Conservation (phyloP, 64 coral and sea anemone species). For the Montipora capricornis region DNA sequence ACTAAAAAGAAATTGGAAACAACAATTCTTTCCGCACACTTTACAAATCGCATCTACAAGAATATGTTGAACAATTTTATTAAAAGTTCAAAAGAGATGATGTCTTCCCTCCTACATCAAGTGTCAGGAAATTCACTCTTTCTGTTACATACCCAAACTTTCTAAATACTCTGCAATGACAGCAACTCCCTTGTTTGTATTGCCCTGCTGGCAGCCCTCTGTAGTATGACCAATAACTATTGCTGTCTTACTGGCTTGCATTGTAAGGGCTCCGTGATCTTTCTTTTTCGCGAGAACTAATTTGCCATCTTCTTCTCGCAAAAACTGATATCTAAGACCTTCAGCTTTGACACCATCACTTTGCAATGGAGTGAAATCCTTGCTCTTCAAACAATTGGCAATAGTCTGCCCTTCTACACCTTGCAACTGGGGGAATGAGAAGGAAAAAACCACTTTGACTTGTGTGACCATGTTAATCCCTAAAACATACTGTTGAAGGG, state of each 20-base stretch:
- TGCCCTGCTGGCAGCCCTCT: slow-evolving; percentile 53
- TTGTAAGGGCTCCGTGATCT: slow-evolving; percentile 39
- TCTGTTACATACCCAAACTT: slow-evolving; percentile 39
- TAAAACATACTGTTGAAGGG: too few relatives aligned
- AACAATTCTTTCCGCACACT: neutral
- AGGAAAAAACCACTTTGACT: too few relatives aligned
- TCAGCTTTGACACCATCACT: too few relatives aligned
- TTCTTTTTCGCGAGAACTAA: slow-evolving; percentile 63
- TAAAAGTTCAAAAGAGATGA: neutral
- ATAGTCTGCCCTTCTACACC: too few relatives aligned
- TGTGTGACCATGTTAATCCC: too few relatives aligned
- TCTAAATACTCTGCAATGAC: slow-evolving; percentile 64
- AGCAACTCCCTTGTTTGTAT: slow-evolving; percentile 56
- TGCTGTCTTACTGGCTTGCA: slow-evolving; percentile 75
- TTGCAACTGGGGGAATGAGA: too few relatives aligned
- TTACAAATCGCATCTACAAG: slow-evolving; percentile 33
- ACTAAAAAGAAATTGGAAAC: neutral
- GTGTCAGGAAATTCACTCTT: neutral
- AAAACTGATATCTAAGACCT: too few relatives aligned
- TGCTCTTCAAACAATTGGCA: too few relatives aligned
- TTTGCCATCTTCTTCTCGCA: slow-evolving; percentile 35
- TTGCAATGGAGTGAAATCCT: too few relatives aligned
- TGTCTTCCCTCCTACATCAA: neutral
- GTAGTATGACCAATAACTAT: slow-evolving; percentile 61
- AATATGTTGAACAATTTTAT: neutral